Evolutionary conservation across 2,888 invertebrate genomes (phyloP), one percentile per base, ranked within the genome.

Genomic region (Stegana nigrithorax): DNA sequence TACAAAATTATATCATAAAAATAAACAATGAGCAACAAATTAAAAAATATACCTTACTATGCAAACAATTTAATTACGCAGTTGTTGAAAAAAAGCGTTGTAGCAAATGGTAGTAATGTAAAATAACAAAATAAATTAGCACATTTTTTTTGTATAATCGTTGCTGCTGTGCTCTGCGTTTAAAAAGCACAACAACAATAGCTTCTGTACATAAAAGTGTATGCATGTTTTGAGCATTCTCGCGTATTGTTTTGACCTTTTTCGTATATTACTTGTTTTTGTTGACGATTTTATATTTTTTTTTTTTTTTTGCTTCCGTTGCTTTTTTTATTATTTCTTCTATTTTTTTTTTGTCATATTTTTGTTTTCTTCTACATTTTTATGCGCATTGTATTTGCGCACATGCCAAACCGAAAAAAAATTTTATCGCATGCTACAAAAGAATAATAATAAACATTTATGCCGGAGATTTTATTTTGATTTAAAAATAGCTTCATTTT

Each of bases 11-110:
- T n/a, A n/a, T n/a, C n/a, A n/a, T n/a, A n/a, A n/a, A n/a, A n/a
- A n/a, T n/a, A n/a, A n/a, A n/a, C n/a, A n/a, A n/a, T n/a, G n/a
- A n/a, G n/a, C n/a, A n/a, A n/a, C n/a, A n/a, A n/a, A n/a, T n/a
- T n/a, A n/a, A n/a, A n/a, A n/a, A n/a, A n/a, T n/a, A n/a, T n/a
- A n/a, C n/a, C n/a, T n/a, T n/a, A n/a, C n/a, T n/a, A n/a, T n/a
- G n/a, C n/a, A 44, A 44, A 44, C 25, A 50, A 25, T 10, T 50
- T 50, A 50, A 50, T 26, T 50, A 50, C 50, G 50, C 50, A 50
- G 50, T 50, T 26, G 26, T 25, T 17, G 6, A 26, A 14, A 12
- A n/a, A 26, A 50, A 27, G 32, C 3, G n/a, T n/a, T n/a, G n/a
- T n/a, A n/a, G 32, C 32, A 12, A 32, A 32, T 32, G 32, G 32